Percentiles rank a stretch among this genome's conserved stretches.
Conservation (phyloP, 2,797 vertebrate species). For the Phaenicophaeus curvirostris region DNA sequence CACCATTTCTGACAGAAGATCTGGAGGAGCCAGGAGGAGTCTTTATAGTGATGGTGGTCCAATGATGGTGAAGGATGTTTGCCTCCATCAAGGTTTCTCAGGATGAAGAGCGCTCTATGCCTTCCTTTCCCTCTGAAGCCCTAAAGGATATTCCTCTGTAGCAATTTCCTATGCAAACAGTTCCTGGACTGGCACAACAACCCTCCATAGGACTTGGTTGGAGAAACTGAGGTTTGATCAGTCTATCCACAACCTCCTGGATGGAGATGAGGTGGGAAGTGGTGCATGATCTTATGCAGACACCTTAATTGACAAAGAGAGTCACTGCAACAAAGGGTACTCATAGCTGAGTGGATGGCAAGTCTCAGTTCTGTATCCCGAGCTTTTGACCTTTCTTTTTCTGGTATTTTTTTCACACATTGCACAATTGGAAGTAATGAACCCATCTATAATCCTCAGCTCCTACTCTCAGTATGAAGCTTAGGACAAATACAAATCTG, state of each 20-base stretch:
- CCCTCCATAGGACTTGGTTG: neutral
- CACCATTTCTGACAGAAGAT: too few species aligned
- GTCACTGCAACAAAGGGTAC: neutral
- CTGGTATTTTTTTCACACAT: neutral
- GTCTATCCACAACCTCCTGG: neutral
- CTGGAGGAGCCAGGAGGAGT: neutral
- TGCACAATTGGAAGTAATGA: neutral
- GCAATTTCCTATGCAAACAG: neutral
- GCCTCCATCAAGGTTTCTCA: neutral
- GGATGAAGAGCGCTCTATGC: neutral
- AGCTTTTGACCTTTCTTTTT: neutral
- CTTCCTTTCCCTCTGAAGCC: neutral
- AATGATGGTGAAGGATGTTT: neutral
- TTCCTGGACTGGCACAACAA: neutral
- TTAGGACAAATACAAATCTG: neutral
- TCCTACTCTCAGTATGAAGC: neutral
- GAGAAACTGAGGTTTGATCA: neutral
- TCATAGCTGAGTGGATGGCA: neutral
- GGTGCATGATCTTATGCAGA: neutral
- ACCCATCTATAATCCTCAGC: neutral
- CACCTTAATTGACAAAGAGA: neutral
- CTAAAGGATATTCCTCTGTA: accelerated
- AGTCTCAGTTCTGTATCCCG: neutral
- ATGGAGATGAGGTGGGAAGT: neutral
- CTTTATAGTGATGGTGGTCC: neutral